phyloP scores from a whole-genome alignment of 2,888 invertebrate genomes.

The Dusona sp. region DNA sequence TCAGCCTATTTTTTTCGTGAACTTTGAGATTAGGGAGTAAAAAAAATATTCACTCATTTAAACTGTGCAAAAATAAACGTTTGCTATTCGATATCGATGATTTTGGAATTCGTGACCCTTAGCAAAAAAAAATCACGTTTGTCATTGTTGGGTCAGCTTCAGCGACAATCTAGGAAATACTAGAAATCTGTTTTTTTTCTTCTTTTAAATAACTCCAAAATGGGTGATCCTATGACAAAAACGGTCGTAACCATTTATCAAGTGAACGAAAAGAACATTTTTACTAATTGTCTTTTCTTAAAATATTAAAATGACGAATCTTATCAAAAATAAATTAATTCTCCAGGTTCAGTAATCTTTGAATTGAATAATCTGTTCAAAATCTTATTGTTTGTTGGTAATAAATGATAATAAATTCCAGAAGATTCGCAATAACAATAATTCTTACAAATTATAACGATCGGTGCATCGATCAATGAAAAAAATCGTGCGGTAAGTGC shows the following conservation, averaged over 20 bases:
- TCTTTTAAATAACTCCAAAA: not conserved
- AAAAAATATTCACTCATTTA: too few species aligned
- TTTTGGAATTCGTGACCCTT: constrained; percentile 1
- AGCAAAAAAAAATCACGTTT: not conserved
- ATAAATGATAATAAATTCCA: constrained; percentile 39
- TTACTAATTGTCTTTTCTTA: not conserved
- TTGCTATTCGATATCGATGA: not conserved
- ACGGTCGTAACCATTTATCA: not conserved
- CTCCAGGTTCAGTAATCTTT: not conserved
- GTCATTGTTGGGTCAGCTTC: not conserved
- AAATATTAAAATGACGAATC: not conserved
- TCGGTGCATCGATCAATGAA: not conserved
- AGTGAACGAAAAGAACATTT: not conserved
- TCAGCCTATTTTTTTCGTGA: constrained; percentile 6
- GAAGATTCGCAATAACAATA: not conserved
- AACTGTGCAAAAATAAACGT: too few species aligned
- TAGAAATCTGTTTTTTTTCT: not conserved
- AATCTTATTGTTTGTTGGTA: not conserved
- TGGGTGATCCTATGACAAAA: not conserved
- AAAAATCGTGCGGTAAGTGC: too few species aligned
- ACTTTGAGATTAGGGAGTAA: not conserved
- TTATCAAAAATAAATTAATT: not conserved
- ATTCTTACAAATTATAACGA: not conserved
- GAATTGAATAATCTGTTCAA: not conserved
- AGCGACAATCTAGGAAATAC: not conserved